Base-by-base conservation (phyloP, 2,888 invertebrate genomes). In the Drosophila yooni region DNA sequence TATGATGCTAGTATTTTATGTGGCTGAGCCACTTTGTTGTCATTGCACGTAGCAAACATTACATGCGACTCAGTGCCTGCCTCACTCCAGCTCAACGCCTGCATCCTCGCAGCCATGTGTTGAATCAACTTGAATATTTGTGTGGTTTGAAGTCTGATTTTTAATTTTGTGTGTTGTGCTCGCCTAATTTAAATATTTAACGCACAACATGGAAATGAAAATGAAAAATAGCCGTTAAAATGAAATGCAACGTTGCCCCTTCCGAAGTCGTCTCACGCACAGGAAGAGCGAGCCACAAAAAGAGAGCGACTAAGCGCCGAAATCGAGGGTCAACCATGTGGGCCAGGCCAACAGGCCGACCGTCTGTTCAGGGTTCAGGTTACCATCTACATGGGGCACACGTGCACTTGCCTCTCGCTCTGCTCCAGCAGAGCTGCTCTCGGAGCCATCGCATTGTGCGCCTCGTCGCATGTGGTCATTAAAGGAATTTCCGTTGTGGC, bases 401-500 rank as follows among this genome's bases (percentile, higher is more conserved):
- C 82, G 82, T 77, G 81, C 71, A 81, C 64, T 71, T 78, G 75
- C 67, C 57, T 65, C 58, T 50, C 27, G 53, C 65, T 70, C 61
- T 69, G 67, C 68, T 50, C 52, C 77, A 65, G 80, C 70, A 67
- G 69, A 69, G 80, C 73, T 64, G 69, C 62, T 62, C 68, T 43
- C 56, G 53, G 33, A 57, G 63, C 56, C 66, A 52, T 48, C 56
- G 38, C 81, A 73, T 79, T 79, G 81, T 74, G 69, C 74, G 69
- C 77, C 76, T 82, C 78, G 82, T 82, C 76, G 77, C 78, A 85
- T 76, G 77, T 79, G 81, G 86, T 84, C 85, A 83, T 85, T 83
- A 88, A 87, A 85, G 82, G 85, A 89, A 89, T 91, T 87, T 89
- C 91, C 91, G 85, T 82, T 82, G 83, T 84, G 89, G 79, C 75